A percentile compares a stretch with the other conserved stretches of the same genome.
These are phyloP conservation scores for Zelleria hepariella DNA, from an alignment of 2,888 invertebrate species.

Conservation along the genomic window DNA sequence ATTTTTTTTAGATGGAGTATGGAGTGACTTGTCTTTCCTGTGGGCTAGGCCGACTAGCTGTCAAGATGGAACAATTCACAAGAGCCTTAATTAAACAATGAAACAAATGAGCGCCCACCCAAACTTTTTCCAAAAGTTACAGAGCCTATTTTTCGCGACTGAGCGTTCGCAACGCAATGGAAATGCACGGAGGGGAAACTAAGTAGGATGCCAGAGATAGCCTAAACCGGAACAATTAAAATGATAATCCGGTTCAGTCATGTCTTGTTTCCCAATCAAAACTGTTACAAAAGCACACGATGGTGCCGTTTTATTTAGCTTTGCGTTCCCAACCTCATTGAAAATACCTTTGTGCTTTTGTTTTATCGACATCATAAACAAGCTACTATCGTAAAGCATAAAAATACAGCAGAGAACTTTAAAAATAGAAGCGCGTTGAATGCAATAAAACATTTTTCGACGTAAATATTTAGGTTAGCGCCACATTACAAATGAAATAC, in stretches of 20 bases:
- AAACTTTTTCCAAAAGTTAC: neutral
- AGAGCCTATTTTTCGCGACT: neutral
- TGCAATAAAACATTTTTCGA: slow-evolving; percentile 24
- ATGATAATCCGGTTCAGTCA: no score
- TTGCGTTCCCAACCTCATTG: neutral
- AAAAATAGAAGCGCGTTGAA: neutral
- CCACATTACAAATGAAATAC: slow-evolving; percentile 8
- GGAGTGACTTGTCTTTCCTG: no score
- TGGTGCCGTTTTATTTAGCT: no score
- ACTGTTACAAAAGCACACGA: no score
- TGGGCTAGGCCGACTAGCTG: no score
- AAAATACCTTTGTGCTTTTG: neutral
- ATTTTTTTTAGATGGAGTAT: no score
- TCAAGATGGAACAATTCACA: no score
- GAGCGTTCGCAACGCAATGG: neutral
- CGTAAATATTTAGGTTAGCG: slow-evolving; percentile 40
- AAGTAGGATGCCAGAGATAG: no score
- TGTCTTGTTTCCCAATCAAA: no score
- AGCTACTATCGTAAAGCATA: slow-evolving; percentile 3
- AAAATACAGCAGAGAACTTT: slow-evolving; percentile 1
- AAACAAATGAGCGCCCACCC: neutral
- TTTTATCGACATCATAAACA: neutral
- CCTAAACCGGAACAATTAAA: no score
- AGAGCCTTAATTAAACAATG: neutral
- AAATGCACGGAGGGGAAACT: no score